These are phyloP conservation scores for Agrotis puta DNA, from an alignment of 2,888 invertebrate species.

Conservation along the genomic window DNA sequence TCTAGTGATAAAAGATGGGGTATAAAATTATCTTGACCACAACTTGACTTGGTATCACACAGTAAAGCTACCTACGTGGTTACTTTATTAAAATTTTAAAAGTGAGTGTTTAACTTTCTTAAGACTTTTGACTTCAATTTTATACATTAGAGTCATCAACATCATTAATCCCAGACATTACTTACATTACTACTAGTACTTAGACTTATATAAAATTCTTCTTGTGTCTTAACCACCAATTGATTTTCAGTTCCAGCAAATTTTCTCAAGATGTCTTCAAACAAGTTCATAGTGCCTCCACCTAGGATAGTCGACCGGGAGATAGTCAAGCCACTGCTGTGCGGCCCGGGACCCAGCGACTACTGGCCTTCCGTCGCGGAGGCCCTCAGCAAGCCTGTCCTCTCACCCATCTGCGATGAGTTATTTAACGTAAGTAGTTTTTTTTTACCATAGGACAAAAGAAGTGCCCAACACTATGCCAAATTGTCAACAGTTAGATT, in stretches of 20 bases:
- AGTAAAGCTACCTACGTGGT: not conserved
- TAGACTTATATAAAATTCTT: no score
- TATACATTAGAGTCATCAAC: not conserved
- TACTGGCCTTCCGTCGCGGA: conserved; percentile 83
- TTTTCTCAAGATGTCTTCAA: conserved; percentile 65
- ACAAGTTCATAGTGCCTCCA: conserved; percentile 73
- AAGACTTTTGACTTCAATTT: no score
- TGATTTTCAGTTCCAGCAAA: conserved; percentile 15
- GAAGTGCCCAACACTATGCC: no score
- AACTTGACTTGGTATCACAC: not conserved
- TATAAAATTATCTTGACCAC: conserved; percentile 6
- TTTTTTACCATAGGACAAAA: not conserved
- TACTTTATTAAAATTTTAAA: not conserved
- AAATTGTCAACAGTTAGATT: no score
- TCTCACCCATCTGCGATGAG: conserved; percentile 83
- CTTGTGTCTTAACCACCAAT: no score
- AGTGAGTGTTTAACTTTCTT: not conserved
- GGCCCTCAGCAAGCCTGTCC: conserved; percentile 77
- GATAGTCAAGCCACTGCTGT: conserved; percentile 77
- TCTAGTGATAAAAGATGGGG: conserved; percentile 15
- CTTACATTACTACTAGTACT: no score
- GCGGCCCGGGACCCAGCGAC: conserved; percentile 85
- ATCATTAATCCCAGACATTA: no score
- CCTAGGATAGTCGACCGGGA: conserved; percentile 80
- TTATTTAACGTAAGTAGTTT: conserved; percentile 76